phyloP scores from a whole-genome alignment of 1,140 invertebrate genomes.

The Doryteuthis pealeii region DNA sequence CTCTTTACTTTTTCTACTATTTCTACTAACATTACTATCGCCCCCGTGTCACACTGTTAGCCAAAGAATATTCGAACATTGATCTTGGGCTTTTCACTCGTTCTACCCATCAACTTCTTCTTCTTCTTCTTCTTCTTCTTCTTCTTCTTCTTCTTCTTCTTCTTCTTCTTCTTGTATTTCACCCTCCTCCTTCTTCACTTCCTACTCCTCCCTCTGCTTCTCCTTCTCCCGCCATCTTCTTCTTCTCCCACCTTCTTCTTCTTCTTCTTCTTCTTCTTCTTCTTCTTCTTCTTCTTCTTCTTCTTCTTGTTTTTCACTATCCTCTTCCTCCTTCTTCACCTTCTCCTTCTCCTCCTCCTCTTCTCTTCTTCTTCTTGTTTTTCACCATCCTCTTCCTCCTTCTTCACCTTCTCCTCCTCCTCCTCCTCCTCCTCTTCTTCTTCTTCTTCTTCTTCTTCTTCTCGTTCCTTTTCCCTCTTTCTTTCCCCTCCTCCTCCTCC shows the following conservation, averaged over 20 bases:
- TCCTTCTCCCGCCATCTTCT: neutral
- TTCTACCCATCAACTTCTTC: too few species aligned
- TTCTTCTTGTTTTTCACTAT: neutral
- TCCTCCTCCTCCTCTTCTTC: conserved; percentile 34
- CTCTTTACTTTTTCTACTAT: too few species aligned
- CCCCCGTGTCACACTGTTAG: too few species aligned
- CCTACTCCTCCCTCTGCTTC: neutral
- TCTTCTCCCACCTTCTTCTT: neutral
- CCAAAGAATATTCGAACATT: too few species aligned
- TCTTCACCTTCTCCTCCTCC: conserved; percentile 31
- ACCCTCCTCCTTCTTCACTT: too few species aligned
- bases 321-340: neutral
- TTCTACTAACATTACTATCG: too few species aligned
- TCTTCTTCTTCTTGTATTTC: too few species aligned
- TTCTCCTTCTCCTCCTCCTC: neutral
- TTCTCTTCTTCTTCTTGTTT: conserved; percentile 10
- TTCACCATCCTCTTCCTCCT: neutral
- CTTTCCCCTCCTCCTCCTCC: too few species aligned
- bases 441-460: conserved; percentile 36
- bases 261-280: neutral
- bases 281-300: conserved; percentile 2
- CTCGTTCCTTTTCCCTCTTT: too few species aligned
- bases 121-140: too few species aligned
- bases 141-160: too few species aligned
- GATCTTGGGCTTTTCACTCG: too few species aligned